Evolutionary conservation across 2,113 vertebrate genomes (phyloP).

Genomic region (Taurulus bubalis): DNA sequence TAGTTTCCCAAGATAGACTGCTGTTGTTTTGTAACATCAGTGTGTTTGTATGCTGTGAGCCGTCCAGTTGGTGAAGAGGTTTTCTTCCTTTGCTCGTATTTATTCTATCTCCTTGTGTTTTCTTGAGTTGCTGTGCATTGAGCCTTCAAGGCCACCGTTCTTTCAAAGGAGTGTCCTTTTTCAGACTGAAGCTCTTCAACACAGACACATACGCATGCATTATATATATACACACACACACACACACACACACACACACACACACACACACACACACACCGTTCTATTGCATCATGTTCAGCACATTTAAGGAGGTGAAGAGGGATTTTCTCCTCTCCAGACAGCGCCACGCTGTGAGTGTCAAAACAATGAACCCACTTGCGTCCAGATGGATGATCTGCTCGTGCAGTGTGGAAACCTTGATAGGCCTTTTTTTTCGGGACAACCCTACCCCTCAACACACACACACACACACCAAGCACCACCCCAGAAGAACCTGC

Average conservation of each 20-base stretch:
- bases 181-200: constrained; percentile 3
- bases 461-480: constrained; percentile 8
- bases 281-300: constrained; percentile 39
- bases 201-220: neutral
- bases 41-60: neutral
- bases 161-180: constrained; percentile 2
- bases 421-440: constrained; percentile 43
- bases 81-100: neutral
- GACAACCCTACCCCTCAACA: constrained; percentile 19
- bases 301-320: constrained; percentile 21
- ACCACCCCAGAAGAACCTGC: constrained; percentile 14
- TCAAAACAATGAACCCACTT: constrained; percentile 78
- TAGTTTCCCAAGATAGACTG: neutral
- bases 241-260: constrained; percentile 1
- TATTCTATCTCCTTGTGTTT: neutral
- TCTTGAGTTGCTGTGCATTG: neutral
- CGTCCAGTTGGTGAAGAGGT: neutral
- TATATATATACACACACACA: constrained; percentile 8
- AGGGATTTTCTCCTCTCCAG: constrained; percentile 54
- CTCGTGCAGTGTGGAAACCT: constrained; percentile 43
- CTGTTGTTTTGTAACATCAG: neutral
- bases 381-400: constrained; percentile 77
- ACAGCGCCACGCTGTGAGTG: constrained; percentile 73
- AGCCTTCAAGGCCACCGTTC: neutral
- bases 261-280: neutral